Evolutionary conservation across 2,797 vertebrate species (phyloP).

Genomic region (Tauraco hartlaubi): DNA sequence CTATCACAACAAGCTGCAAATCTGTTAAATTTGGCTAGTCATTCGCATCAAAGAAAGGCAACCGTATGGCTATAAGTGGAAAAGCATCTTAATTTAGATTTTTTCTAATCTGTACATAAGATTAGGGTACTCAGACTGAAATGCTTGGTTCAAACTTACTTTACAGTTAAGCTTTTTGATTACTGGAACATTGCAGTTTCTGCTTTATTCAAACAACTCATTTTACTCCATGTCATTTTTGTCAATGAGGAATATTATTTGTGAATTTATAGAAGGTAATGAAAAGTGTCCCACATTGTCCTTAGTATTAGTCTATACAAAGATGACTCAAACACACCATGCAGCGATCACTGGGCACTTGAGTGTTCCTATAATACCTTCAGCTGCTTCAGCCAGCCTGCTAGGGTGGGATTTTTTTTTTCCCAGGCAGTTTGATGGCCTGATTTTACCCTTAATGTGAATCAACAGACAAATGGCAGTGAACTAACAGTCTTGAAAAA

Average conservation of each 20-base stretch:
- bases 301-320: neutral
- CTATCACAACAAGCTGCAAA: neutral
- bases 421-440: neutral
- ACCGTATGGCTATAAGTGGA: neutral
- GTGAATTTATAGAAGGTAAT: neutral
- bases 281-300: neutral
- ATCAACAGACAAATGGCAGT: neutral
- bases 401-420: neutral
- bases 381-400: neutral
- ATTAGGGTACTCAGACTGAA: neutral
- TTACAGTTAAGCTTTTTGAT: neutral
- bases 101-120: neutral
- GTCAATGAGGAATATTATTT: neutral
- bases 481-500: neutral
- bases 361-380: neutral
- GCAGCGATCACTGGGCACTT: neutral
- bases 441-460: conserved; percentile 42
- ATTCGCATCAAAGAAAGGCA: neutral
- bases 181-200: neutral
- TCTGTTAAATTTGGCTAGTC: neutral
- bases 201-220: neutral
- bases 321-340: neutral
- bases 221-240: neutral
- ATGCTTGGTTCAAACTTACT: neutral
- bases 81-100: neutral